phyloP scores from a whole-genome alignment of 2,888 invertebrate species.

The Chalcis sispes region DNA sequence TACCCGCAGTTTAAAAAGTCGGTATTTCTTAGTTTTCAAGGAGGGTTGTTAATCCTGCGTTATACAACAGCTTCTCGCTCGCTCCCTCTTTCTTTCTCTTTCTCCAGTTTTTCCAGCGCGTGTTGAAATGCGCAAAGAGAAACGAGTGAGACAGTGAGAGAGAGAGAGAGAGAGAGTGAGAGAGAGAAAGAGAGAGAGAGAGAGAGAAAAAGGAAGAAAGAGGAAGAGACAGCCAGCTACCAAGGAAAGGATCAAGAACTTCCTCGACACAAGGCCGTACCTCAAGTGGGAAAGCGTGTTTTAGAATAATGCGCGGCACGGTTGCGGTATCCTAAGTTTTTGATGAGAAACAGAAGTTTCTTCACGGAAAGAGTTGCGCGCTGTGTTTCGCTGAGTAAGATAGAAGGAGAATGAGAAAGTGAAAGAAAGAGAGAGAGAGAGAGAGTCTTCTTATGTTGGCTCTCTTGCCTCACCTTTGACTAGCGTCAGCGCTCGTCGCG shows the following conservation, averaged over 20 bases:
- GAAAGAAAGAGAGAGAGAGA: too few species aligned
- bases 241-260: slow-evolving; percentile 59
- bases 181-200: neutral
- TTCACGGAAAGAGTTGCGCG: slow-evolving; percentile 48
- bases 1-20: slow-evolving; percentile 5
- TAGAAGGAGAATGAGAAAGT: too few species aligned
- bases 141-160: neutral
- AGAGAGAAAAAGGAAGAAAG: neutral
- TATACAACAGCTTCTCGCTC: slow-evolving; percentile 26
- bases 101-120: slow-evolving; percentile 49
- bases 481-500: slow-evolving; percentile 6
- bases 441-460: too few species aligned
- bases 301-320: slow-evolving; percentile 53
- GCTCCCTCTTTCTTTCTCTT: neutral
- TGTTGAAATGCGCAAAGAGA: slow-evolving; percentile 41
- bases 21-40: slow-evolving; percentile 49
- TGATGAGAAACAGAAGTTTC: slow-evolving; percentile 58
- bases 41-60: slow-evolving; percentile 55
- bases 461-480: slow-evolving; percentile 41
- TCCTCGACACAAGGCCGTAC: slow-evolving; percentile 55
- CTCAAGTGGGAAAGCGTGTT: slow-evolving; percentile 58
- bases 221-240: neutral
- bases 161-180: neutral
- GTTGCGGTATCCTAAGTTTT: slow-evolving; percentile 51
- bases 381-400: too few species aligned